Evolutionary conservation across 2,888 invertebrate genomes (phyloP), one percentile per base, ranked within the genome.

Genomic region (Pristionchus mayeri): DNA sequence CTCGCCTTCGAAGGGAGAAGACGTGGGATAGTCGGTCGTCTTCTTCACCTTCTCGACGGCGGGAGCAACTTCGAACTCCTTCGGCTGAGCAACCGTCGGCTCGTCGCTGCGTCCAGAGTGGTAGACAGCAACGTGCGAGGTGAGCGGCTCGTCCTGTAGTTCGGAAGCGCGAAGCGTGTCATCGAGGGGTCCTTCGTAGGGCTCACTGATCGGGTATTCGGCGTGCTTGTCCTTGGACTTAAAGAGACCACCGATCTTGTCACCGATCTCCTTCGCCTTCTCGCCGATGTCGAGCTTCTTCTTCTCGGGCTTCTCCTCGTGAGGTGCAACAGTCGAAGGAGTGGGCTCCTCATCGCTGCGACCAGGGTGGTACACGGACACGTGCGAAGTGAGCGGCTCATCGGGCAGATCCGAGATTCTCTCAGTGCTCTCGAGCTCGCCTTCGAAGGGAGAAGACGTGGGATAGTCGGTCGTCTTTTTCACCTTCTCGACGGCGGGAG

Each of bases 241-340:
- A 30, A 63, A 63, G 13, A 63, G 63, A 27, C 63, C 63, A 16
- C 63, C 63, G 21, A 63, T 63, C 37, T 63, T 63, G 63, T 63
- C 63, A 34, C 63, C 63, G 30, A 63, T 9, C 63, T 63, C 37
- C 63, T 63, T 63, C 16, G 63, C 63, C 63, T 63, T 63, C 30
- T 63, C 63, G 11, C 37, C 37, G 63, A 63, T 30, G 63, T 63
- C 63, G 63, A 63, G 63, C 63, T 63, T 63, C 63, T 63, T 63
- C 63, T 63, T 63, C 27, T 27, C 63, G 30, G 63, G 21, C 30
- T 63, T 63, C 63, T 63, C 63, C 4, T 63, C 63, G 63, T 63
- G 63, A 27, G 63, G 18, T 24, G 37, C 63, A n/a, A 27, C 63
- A 30, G 30, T 30, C 11, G 37, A 54, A 7, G 54, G 54, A 18